Base-by-base conservation (phyloP, 2,113 vertebrate genomes). In the Hypocryptadius cinnamomeus region DNA sequence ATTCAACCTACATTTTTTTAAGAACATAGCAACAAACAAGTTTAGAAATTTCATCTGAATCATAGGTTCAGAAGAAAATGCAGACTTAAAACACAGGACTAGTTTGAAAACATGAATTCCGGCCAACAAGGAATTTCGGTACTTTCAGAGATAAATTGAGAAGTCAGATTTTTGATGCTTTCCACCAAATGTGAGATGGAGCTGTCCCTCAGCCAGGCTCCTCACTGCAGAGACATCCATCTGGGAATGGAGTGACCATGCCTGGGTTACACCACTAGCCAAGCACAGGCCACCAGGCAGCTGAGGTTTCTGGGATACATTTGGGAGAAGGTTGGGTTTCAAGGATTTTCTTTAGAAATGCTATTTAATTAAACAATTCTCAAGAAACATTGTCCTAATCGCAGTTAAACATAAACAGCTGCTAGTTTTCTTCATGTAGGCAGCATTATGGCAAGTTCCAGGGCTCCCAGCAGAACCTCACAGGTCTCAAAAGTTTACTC, bases 161-260 rank as follows among this genome's bases (percentile, higher is more conserved):
- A 86, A 85, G 20, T 23, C 15, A 68, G 13, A 40, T 50, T 90
- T 87, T 53, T 59, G 15, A 86, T 80, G 40, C 15, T 68, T 87
- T 68, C 33, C 35, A 68, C 18, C 24, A 60, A 24, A 72, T 72
- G 19, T 16, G 21, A 66, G 63, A 39, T 1, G 9, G 10, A 54
- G 11, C 33, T 27, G 8, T 37, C 33, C n/a, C 30, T 79, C 39
- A 50, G 33, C 28, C 60, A 63, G 20, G 45, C 51, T 44, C 4
- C 13, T 37, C 72, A 8, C 21, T 31, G 65, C 35, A 92, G 45
- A 88, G 21, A 27, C 35, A 66, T 40, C 33, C 6, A 2, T 35
- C 20, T 39, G 42, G 21, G 44, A 22, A 2, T 7, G 44, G 54
- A 79, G n/a, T 13, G 39, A 44, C 24, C 0, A 0, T 6, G 31